Evolutionary conservation across 2,797 vertebrate species (phyloP).

Genomic region (Paguma larvata): DNA sequence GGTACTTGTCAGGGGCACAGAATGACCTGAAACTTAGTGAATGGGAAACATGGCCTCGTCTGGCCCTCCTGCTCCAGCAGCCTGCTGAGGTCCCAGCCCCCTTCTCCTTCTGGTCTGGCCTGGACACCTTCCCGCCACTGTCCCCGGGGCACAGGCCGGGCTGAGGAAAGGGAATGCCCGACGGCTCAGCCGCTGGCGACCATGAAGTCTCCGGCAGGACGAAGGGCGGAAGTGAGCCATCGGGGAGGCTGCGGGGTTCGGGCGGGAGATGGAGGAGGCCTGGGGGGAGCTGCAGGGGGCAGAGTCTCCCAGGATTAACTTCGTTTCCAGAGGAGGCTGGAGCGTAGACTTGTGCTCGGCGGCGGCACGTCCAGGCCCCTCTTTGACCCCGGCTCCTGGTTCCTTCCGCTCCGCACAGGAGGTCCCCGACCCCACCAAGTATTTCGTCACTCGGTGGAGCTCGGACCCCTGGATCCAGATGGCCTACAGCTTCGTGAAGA

Average conservation of each 20-base stretch:
- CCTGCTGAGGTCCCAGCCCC: too few species aligned
- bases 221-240: not conserved
- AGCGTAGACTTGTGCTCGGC: not conserved
- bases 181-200: not conserved
- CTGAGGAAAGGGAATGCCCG: not conserved
- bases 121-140: not conserved
- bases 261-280: not conserved
- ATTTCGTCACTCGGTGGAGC: slow-evolving; percentile 96
- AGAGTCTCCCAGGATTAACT: not conserved
- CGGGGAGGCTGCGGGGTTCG: too few species aligned
- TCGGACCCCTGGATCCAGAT: slow-evolving; percentile 97
- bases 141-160: not conserved
- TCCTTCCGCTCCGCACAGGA: slow-evolving; percentile 88
- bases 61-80: not conserved
- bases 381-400: not conserved
- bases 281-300: not conserved
- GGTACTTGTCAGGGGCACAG: not conserved
- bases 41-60: not conserved
- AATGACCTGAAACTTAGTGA: not conserved
- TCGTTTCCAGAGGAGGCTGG: not conserved
- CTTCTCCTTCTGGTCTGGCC: not conserved
- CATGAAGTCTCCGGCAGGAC: not conserved
- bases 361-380: not conserved
- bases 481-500: slow-evolving; percentile 98
- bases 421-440: slow-evolving; percentile 95